Base-by-base conservation (phyloP, 30 jellyfish, hydroid and myxozoan genomes). In the Turritopsis rubra region DNA sequence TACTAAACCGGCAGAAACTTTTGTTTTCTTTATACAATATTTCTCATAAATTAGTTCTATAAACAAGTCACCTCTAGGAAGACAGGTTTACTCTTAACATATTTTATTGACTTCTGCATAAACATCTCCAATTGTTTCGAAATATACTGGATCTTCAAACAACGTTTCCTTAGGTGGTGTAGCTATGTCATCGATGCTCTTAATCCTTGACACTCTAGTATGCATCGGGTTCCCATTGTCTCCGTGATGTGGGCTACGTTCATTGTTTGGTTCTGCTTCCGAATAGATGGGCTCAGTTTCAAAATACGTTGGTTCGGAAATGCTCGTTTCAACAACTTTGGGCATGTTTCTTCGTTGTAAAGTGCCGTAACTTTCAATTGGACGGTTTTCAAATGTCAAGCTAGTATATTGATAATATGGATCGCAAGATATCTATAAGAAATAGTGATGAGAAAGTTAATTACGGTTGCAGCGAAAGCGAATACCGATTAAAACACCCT, bases 291-390 rank as follows among this genome's bases (percentile, higher is more conserved):
- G 77, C 30, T 68, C 77, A 0, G 77, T 68, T 27, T 68, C 77
- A 68, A 68, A 68, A 68, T 68, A 68, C 30, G 19, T 68, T 0
- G 77, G 77, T 68, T 68, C 77, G 77, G 28, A 7, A n/a, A n/a
- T 68, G 77, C 30, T 68, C 17, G 28, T 27, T 27, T n/a, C 31
- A 68, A 22, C 77, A n/a, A n/a, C 77, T 27, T 68, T 23, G 13
- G 60, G 9, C 77, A n/a, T 68, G 31, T 68, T 23, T 22, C 19
- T 68, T 0, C 77, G 28, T 0, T 68, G 77, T 27, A 68, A 27
- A 68, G 77, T 68, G 30, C 77, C 77, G 8, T 68, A 68, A 68
- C 77, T 68, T 68, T 68, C 77, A 9, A 68, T 68, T 9, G 77
- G 77, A 23, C 77, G 28, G 21, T 23, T n/a, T 23, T n/a, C 77